Conservation (phyloP, 2,888 invertebrate species). For the Troglohyphantes excavatus region DNA sequence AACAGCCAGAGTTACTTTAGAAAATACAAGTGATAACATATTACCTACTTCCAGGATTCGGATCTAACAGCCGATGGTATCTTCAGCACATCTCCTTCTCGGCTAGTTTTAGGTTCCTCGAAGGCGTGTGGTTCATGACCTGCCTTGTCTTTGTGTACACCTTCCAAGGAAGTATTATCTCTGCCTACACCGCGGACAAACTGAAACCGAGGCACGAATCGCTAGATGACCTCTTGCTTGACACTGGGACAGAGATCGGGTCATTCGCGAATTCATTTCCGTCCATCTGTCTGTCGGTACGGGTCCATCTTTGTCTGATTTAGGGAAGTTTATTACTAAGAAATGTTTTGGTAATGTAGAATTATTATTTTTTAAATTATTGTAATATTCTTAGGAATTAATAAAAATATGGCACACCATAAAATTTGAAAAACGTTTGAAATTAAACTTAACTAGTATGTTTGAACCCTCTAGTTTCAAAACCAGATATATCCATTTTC, state of each 20-base stretch:
- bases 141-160: slow-evolving; percentile 42
- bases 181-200: slow-evolving; percentile 43
- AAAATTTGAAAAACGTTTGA: too few relatives aligned
- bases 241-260: not conserved
- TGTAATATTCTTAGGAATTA: too few relatives aligned
- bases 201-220: slow-evolving; percentile 37
- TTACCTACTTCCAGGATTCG: slow-evolving; percentile 29
- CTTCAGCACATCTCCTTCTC: not conserved
- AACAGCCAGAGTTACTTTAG: too few relatives aligned
- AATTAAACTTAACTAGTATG: too few relatives aligned
- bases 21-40: too few relatives aligned
- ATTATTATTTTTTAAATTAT: too few relatives aligned
- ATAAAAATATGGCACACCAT: too few relatives aligned
- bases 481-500: too few relatives aligned
- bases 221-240: slow-evolving; percentile 9
- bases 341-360: too few relatives aligned
- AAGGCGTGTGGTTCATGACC: slow-evolving; percentile 26
- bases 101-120: slow-evolving; percentile 21
- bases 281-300: slow-evolving; percentile 5
- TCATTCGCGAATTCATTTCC: slow-evolving; percentile 51
- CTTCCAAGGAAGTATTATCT: slow-evolving; percentile 59
- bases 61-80: slow-evolving; percentile 32
- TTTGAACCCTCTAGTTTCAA: too few relatives aligned
- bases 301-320: too few relatives aligned
- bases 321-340: too few relatives aligned